Evolutionary conservation across 2,888 invertebrate genomes (phyloP).

Genomic region (Drosophila planitibia): DNA sequence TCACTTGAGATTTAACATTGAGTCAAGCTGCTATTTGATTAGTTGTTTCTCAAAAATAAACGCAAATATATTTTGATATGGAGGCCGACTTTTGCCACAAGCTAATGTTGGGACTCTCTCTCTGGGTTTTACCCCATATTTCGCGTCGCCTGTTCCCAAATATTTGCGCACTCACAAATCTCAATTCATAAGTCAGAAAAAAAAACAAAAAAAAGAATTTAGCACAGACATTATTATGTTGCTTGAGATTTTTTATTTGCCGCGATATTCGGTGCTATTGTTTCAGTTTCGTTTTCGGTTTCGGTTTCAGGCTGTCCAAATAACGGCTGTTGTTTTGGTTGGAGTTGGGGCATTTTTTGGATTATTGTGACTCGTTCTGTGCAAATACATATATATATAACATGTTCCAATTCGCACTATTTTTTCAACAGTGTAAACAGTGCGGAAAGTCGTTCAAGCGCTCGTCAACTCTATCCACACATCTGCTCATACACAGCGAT

Average conservation of each 20-base stretch:
- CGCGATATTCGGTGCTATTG: constrained; percentile 27
- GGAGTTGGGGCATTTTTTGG: neutral
- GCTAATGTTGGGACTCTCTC: constrained; percentile 14
- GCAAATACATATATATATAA: constrained; percentile 30
- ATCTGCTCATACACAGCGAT: constrained; percentile 98
- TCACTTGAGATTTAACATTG: constrained; percentile 76
- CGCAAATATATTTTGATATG: constrained; percentile 29
- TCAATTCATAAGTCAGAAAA: constrained; percentile 63
- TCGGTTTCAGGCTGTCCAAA: constrained; percentile 62
- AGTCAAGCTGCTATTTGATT: constrained; percentile 50
- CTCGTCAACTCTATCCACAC: constrained; percentile 98
- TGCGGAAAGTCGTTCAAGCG: constrained; percentile 99
- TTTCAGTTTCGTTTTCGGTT: constrained; percentile 3
- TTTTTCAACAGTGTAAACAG: constrained; percentile 90
- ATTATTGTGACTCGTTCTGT: constrained; percentile 34
- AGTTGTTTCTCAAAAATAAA: constrained; percentile 67
- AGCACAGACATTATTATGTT: constrained; percentile 57
- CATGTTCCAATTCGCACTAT: constrained; percentile 38
- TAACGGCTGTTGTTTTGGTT: constrained; percentile 3
- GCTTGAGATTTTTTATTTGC: constrained; percentile 71
- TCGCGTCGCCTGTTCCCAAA: constrained; percentile 50
- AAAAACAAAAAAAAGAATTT: constrained; percentile 37
- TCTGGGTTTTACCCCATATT: constrained; percentile 59
- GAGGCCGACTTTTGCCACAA: neutral
- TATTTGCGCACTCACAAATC: constrained; percentile 78